phyloP scores from a whole-genome alignment of 2,797 vertebrate genomes.

The Sylvilagus floridanus region DNA sequence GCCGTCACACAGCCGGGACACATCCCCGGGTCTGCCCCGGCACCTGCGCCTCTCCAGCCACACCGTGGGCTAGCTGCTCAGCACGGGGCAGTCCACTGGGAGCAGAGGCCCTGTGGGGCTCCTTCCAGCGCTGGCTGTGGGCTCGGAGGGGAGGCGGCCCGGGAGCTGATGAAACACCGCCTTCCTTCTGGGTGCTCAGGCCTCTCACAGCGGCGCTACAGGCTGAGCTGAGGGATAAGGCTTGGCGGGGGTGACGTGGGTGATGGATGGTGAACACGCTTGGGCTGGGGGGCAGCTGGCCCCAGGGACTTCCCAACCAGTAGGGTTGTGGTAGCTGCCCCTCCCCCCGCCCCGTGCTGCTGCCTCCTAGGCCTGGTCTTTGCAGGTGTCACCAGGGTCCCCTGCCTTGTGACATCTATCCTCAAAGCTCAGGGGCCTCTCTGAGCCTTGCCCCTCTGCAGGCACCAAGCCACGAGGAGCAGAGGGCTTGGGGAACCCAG shows the following conservation, averaged over 20 bases:
- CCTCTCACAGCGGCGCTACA: background rate
- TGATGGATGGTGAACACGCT: background rate
- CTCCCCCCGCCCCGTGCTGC: background rate
- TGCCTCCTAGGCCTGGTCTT: background rate
- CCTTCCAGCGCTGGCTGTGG: background rate
- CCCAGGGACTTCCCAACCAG: background rate
- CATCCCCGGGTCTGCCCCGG: background rate
- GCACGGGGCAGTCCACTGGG: background rate
- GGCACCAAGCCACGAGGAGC: background rate
- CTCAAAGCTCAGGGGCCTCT: background rate
- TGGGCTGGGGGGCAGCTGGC: background rate
- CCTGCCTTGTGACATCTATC: background rate
- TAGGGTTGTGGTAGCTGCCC: background rate
- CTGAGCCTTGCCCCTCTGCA: background rate
- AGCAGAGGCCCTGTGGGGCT: background rate
- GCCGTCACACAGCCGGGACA: background rate
- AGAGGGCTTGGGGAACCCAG: background rate
- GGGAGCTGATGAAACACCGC: conserved; percentile 63
- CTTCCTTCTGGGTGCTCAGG: conserved; percentile 71
- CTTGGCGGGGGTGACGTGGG: background rate
- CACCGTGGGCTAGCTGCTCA: background rate
- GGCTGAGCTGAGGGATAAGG: background rate
- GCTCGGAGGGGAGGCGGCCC: background rate
- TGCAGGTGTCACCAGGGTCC: background rate
- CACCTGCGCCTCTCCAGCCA: background rate